Conservation (phyloP, 2,888 invertebrate species). For the Bibio marci region DNA sequence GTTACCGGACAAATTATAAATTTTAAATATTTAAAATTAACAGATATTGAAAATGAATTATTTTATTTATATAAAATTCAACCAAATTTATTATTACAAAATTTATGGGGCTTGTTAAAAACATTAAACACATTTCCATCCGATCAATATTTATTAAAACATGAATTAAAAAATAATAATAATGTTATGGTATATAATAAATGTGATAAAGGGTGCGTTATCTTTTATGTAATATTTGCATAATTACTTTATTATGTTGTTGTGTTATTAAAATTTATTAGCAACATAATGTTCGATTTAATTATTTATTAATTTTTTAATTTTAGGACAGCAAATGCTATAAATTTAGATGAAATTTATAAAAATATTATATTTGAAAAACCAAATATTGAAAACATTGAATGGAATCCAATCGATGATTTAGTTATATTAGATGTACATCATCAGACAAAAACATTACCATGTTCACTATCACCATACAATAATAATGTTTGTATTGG, state of each 20-base stretch:
- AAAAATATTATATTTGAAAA: background rate
- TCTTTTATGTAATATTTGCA: no score
- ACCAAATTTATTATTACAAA: background rate
- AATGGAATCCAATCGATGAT: slow-evolving; percentile 6
- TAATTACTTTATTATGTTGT: no score
- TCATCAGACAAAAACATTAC: background rate
- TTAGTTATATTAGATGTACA: slow-evolving; percentile 3
- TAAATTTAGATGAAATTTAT: background rate
- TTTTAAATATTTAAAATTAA: slow-evolving; percentile 7
- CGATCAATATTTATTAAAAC: slow-evolving; percentile 10
- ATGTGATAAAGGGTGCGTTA: background rate
- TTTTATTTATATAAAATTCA: slow-evolving; percentile 6
- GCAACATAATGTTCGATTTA: no score
- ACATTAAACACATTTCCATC: slow-evolving; percentile 5
- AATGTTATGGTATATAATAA: slow-evolving; percentile 7
- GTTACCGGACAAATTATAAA: slow-evolving; percentile 7
- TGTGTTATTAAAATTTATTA: no score
- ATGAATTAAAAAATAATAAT: slow-evolving; percentile 8
- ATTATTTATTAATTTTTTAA: background rate
- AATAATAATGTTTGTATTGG: no score
- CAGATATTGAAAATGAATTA: slow-evolving; percentile 8
- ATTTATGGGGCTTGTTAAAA: slow-evolving; percentile 8
- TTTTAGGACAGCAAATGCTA: background rate
- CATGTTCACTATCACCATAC: slow-evolving; percentile 6
- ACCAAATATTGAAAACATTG: background rate